Conservation (phyloP, 1,140 invertebrate species). For the Gyrodactylus salaris region DNA sequence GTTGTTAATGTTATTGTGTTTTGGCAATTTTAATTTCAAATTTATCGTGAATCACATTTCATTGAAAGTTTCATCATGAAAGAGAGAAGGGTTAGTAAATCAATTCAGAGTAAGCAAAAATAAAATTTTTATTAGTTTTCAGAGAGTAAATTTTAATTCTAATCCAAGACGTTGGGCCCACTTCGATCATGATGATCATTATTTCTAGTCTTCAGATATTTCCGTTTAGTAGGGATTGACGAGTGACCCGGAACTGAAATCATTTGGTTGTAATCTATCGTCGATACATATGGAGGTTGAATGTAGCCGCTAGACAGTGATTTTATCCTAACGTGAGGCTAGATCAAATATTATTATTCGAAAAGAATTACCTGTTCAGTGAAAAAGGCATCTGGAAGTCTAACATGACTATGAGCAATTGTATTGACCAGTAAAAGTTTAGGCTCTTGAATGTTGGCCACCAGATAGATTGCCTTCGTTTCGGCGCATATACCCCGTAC, state of each 20-base stretch:
- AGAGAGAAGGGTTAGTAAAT: no score
- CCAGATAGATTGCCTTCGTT: not conserved
- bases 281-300: not conserved
- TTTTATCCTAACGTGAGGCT: not conserved
- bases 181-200: no score
- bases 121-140: no score
- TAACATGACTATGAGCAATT: not conserved
- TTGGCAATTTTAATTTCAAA: no score
- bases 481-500: not conserved
- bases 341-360: not conserved
- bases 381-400: not conserved
- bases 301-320: not conserved
- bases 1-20: no score
- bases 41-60: no score
- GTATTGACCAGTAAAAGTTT: not conserved
- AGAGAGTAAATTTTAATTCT: no score
- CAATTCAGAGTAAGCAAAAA: no score
- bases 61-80: no score
- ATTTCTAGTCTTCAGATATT: not conserved
- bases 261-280: not conserved
- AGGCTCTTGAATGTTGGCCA: not conserved
- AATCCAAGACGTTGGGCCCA: no score
- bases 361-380: not conserved
- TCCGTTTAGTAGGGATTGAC: not conserved
- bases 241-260: not conserved